Evolutionary conservation across 2,113 vertebrate species (phyloP), one percentile per base, ranked within the genome.

Genomic region (Podarcis muralis): DNA sequence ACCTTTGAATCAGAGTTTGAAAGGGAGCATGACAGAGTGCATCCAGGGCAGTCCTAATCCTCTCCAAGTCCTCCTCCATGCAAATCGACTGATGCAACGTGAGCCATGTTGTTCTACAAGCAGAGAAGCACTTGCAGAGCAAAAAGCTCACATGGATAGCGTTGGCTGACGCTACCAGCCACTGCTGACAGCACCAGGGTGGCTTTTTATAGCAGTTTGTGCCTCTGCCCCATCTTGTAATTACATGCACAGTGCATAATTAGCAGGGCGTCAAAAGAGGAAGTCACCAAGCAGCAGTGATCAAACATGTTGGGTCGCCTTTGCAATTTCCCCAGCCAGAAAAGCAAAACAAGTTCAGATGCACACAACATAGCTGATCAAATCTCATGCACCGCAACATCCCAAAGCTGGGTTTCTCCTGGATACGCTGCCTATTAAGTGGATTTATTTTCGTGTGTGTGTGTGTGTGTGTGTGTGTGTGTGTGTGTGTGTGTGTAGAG

Each of bases 191-290:
- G 12, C 74, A 35, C n/a, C 82, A 32, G 3, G 4, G 66, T 11
- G 53, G 83, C 83, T 65, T 76, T 85, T 76, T 65, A 85, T 40
- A 85, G 72, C 84, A 20, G 13, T 15, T 35, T 11, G 13, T 30
- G 72, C 32, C 57, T 9, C 32, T 40, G 59, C 8, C 59, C 11
- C 43, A 57, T 53, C 27, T 16, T 32, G 40, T 91, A 85, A 68
- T 89, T 92, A 87, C 85, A 2, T 0, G 65, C 37, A 15, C 37
- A 81, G 30, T 0, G 1, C 57, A 22, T 84, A 18, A 66, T 1
- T 75, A 79, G 79, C 90, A 90, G 66, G 74, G 23, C 1, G 5
- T 0, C 91, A 90, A 89, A 86, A 80, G 91, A 90, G 69, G 7
- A 92, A 91, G 84, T 57, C 0, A 0, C 16, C 65, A 76, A 89